Evolutionary conservation across 2,113 vertebrate species (phyloP), one percentile per base, ranked within the genome.

Genomic region (Antechinus stuartii): DNA sequence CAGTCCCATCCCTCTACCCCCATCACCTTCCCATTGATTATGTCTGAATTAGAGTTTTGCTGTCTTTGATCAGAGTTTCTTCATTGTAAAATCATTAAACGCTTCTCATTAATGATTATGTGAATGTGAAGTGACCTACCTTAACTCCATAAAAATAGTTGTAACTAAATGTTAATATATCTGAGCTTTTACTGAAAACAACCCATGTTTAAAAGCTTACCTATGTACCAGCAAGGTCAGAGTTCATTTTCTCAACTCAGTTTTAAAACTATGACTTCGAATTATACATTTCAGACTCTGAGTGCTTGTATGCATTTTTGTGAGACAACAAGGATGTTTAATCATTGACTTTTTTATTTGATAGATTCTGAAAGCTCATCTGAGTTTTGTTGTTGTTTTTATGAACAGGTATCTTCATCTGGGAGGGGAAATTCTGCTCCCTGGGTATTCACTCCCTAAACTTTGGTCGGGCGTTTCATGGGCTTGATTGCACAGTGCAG

Each of bases 191-290:
- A 94, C 0, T 12, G 25, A 94, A 76, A 95, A n/a, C 54, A 96
- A 42, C 14, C 96, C 91, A 95, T 95, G 94, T 90, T 46, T 96
- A 89, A 57, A 94, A 92, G 96, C 56, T 96, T 96, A 97, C 76
- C 89, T 94, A 84, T 56, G 42, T 42, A 95, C 90, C 61, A 94
- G 91, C 46, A 91, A 53, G 92, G 56, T 96, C 49, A 10, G 42
- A 47, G 46, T n/a, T 92, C 26, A 92, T 95, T 94, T 95, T 96
- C 68, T 94, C 89, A 76, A 93, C 52, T 84, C 89, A 84, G 93
- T 27, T 95, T 96, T n/a, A 1, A 76, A 76, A 19, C 91, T 89
- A 30, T 89, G 92, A 50, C 35, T 92, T n/a, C 35, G 8, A 92
- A 94, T 92, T 56, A 19, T 89, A 90, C 16, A 56, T 6, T 46